These are phyloP conservation scores for Aurelia aurita DNA, from an alignment of 30 jellyfish, hydroid and myxozoan genomes.

Conservation along the genomic window DNA sequence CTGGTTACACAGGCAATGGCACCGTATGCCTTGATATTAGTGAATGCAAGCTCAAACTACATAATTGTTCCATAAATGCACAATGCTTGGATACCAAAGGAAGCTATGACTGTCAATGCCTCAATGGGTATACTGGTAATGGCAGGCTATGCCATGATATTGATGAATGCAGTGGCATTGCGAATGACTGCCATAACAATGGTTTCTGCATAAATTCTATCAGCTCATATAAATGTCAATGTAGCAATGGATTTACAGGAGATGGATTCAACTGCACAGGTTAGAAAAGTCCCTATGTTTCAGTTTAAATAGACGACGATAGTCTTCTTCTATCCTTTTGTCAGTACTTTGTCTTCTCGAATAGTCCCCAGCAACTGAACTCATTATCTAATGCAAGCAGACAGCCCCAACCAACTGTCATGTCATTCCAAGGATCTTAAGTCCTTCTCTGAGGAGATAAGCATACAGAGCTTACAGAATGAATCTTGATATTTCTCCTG, in stretches of 20 bases:
- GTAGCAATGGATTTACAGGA: conserved; percentile 8
- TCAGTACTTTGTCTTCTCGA: no score
- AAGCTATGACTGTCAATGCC: conserved; percentile 48
- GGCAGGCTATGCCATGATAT: conserved; percentile 32
- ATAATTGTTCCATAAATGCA: no score
- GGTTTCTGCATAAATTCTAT: conserved; percentile 18
- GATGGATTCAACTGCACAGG: conserved; percentile 32
- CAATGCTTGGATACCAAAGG: conserved; percentile 10
- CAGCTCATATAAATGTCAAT: conserved; percentile 22
- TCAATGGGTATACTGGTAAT: conserved; percentile 45
- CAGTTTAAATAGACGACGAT: not conserved
- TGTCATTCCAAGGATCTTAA: no score
- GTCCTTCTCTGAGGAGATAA: no score
- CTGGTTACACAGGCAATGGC: conserved; percentile 70
- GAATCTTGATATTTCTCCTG: no score
- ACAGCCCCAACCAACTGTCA: no score
- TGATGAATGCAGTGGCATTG: conserved; percentile 11
- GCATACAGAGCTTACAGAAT: no score
- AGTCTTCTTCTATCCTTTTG: no score
- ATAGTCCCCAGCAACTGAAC: no score
- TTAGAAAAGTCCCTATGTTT: not conserved
- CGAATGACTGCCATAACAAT: conserved; percentile 11
- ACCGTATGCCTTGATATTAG: not conserved
- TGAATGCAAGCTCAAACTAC: no score
- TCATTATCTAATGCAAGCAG: no score